A percentile compares a stretch with the other conserved stretches of the same genome.
Conservation (phyloP, 1,140 invertebrate species). For the Apis cerana region DNA sequence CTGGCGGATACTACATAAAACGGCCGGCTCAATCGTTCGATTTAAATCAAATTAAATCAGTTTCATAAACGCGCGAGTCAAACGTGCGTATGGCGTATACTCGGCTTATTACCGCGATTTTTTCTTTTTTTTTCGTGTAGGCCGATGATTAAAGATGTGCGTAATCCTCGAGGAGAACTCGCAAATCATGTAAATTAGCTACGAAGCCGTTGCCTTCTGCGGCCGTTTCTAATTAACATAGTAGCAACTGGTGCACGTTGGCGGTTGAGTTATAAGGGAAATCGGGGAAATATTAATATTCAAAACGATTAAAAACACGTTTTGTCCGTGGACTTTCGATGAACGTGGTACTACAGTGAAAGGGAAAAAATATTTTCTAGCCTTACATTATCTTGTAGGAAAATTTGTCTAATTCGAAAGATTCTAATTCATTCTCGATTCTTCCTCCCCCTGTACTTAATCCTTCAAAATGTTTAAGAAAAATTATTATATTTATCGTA, state of each 20-base stretch:
- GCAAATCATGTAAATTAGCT: not conserved
- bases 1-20: not conserved
- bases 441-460: no score
- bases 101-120: no score
- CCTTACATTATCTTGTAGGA: no score
- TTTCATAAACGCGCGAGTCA: not conserved
- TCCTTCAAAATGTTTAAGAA: no score
- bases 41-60: not conserved
- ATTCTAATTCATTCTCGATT: no score
- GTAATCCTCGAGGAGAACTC: not conserved
- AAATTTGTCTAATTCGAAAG: no score
- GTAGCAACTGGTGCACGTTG: conserved; percentile 1
- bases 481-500: no score
- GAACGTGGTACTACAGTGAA: not conserved
- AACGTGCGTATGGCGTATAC: no score
- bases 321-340: not conserved
- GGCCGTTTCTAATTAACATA: conserved; percentile 6
- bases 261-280: not conserved
- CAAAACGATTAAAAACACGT: conserved; percentile 1
- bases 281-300: conserved; percentile 17
- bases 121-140: not conserved
- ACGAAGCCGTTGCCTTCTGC: not conserved
- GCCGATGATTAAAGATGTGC: conserved; percentile 3
- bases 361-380: no score
- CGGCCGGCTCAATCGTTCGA: not conserved